phyloP scores from a whole-genome alignment of 1,140 invertebrate species.

The Formica exsecta region DNA sequence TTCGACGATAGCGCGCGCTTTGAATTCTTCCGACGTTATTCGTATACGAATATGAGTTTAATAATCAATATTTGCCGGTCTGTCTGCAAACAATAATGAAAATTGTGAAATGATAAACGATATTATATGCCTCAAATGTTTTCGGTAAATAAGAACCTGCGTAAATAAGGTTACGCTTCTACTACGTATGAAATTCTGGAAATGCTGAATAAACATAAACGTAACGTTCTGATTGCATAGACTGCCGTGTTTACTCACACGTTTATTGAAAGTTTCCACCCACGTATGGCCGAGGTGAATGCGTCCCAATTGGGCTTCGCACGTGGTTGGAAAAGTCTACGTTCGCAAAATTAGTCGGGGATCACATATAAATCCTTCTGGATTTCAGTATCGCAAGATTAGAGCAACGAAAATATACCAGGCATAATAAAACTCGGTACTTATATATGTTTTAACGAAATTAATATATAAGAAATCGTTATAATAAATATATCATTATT shows the following conservation, averaged over 20 bases:
- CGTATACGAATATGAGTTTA: background rate
- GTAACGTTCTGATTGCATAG: slow-evolving; percentile 5
- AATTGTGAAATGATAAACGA: slow-evolving; percentile 15
- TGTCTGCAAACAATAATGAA: slow-evolving; percentile 1
- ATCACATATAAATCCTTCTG: slow-evolving; percentile 18
- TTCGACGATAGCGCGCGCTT: slow-evolving; percentile 7
- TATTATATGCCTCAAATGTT: background rate
- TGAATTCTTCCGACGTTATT: background rate
- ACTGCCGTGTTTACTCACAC: background rate
- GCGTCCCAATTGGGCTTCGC: slow-evolving; percentile 49
- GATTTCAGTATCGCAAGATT: slow-evolving; percentile 3
- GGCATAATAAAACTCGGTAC: background rate
- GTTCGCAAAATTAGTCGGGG: slow-evolving; percentile 17
- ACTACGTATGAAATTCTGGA: background rate
- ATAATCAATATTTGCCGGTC: slow-evolving; percentile 32
- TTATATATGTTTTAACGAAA: background rate
- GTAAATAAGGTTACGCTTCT: background rate
- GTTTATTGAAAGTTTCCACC: slow-evolving; percentile 44
- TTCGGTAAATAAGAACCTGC: slow-evolving; percentile 2
- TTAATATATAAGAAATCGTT: background rate
- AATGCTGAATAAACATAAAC: slow-evolving; percentile 26
- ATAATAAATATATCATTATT: background rate
- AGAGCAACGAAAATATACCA: background rate
- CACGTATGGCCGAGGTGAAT: slow-evolving; percentile 11
- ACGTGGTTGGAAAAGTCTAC: slow-evolving; percentile 62